phyloP scores from a whole-genome alignment of 2,797 vertebrate species.

The Notolabrus celidotus region DNA sequence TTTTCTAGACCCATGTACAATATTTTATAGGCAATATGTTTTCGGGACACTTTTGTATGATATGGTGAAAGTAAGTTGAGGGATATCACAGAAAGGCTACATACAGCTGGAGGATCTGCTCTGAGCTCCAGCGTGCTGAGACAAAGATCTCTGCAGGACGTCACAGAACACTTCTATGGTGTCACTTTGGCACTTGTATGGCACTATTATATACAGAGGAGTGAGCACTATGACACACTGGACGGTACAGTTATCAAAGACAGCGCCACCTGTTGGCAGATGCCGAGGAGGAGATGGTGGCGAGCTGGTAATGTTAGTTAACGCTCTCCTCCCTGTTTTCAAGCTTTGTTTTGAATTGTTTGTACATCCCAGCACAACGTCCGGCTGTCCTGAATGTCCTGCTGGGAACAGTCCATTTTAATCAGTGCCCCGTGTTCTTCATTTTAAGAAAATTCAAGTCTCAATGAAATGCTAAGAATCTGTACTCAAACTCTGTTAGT shows the following conservation, averaged over 20 bases:
- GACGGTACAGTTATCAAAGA: slow-evolving; percentile 57
- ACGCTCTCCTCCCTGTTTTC: slow-evolving; percentile 18
- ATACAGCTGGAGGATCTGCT: slow-evolving; percentile 75
- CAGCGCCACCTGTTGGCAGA: slow-evolving; percentile 42
- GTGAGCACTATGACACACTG: slow-evolving; percentile 71
- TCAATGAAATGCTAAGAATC: slow-evolving; percentile 12
- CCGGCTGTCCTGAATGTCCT: slow-evolving; percentile 23
- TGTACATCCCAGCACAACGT: slow-evolving; percentile 29
- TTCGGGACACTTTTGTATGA: slow-evolving; percentile 71
- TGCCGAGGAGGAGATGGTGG: slow-evolving; percentile 36
- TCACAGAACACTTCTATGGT: slow-evolving; percentile 78
- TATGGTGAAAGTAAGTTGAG: slow-evolving; percentile 68
- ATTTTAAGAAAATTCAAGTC: slow-evolving; percentile 29
- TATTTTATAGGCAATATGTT: slow-evolving; percentile 79
- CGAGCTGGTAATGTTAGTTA: slow-evolving; percentile 34
- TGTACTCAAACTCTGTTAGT: slow-evolving; percentile 25
- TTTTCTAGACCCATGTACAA: slow-evolving; percentile 79
- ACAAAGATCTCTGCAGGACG: slow-evolving; percentile 67
- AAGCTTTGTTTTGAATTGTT: slow-evolving; percentile 25
- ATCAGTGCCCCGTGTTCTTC: slow-evolving; percentile 6
- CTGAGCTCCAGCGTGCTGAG: slow-evolving; percentile 71
- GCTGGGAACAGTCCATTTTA: slow-evolving; percentile 28
- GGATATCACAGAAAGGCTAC: slow-evolving; percentile 81
- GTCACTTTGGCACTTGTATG: slow-evolving; percentile 85
- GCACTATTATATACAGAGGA: slow-evolving; percentile 81